Percentiles rank a stretch among this genome's conserved stretches.
Evolutionary conservation across 2,797 vertebrate species (phyloP).

Genomic region (Acomys russatus): DNA sequence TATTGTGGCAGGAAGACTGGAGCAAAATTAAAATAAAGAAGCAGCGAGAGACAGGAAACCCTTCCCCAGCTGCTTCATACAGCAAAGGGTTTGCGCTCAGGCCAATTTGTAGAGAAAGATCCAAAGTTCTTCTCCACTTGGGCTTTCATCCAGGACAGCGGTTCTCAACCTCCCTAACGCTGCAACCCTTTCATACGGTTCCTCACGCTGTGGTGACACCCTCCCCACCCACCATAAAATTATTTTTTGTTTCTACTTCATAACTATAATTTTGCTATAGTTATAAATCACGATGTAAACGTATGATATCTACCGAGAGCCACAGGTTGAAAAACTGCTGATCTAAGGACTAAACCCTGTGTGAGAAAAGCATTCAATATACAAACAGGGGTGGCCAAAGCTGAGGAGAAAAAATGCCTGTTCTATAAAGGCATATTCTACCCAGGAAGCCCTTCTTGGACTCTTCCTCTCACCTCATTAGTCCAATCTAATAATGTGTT

Average conservation of each 20-base stretch:
- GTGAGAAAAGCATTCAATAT: neutral
- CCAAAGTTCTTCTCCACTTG: too few species aligned
- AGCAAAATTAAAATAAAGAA: neutral
- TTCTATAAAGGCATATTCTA: neutral
- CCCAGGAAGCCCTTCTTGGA: neutral
- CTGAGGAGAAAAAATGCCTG: neutral
- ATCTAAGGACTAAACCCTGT: too few species aligned
- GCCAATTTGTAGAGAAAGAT: neutral
- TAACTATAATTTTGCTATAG: too few species aligned
- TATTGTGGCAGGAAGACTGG: too few species aligned
- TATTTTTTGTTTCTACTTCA: too few species aligned
- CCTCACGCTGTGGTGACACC: too few species aligned
- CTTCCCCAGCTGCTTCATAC: neutral
- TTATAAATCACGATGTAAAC: too few species aligned
- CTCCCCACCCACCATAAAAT: too few species aligned
- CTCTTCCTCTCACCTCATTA: neutral
- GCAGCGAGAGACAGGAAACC: neutral
- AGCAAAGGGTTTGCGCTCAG: neutral
- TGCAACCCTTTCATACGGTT: too few species aligned
- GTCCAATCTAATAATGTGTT: neutral
- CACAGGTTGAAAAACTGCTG: too few species aligned
- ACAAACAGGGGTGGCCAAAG: neutral
- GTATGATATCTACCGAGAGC: too few species aligned
- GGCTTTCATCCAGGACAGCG: neutral
- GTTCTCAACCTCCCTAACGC: too few species aligned